Evolutionary conservation across 2,113 vertebrate genomes (phyloP).

Genomic region (Nymphicus hollandicus): DNA sequence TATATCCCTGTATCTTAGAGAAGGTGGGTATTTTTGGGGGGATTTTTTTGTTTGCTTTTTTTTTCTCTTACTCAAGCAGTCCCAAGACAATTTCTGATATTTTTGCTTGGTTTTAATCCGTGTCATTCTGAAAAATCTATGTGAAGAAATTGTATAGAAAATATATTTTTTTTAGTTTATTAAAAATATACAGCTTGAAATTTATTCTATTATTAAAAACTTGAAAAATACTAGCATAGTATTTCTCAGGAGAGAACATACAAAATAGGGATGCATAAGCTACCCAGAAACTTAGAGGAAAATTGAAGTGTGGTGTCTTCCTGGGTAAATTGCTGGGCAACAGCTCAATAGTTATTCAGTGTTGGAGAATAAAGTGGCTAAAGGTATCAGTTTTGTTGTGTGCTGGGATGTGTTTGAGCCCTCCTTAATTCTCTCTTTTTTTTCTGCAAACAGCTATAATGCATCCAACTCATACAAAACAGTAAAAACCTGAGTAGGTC

Average conservation of each 20-base stretch:
- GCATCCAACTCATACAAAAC: not conserved
- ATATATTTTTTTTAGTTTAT: not conserved
- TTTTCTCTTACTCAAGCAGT: not conserved
- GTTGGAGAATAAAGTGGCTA: not conserved
- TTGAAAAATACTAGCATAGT: not conserved
- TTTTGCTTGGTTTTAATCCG: not conserved
- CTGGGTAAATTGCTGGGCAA: not conserved
- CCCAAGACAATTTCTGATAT: not conserved
- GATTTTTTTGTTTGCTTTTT: not conserved
- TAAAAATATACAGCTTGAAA: not conserved
- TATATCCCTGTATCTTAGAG: not conserved
- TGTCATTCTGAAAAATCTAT: not conserved
- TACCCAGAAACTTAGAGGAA: not conserved
- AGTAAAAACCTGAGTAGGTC: not conserved
- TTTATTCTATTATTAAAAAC: not conserved
- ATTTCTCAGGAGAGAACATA: not conserved
- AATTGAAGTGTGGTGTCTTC: not conserved
- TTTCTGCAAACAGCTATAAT: not conserved
- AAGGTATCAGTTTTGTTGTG: not conserved
- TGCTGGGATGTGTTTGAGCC: not conserved
- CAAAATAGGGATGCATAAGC: not conserved
- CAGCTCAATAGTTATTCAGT: not conserved
- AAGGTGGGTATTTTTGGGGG: not conserved
- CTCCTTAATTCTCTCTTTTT: not conserved
- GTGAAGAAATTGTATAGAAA: not conserved